phyloP scores from a whole-genome alignment of 2,797 vertebrate genomes.

The Xerus rutilus region DNA sequence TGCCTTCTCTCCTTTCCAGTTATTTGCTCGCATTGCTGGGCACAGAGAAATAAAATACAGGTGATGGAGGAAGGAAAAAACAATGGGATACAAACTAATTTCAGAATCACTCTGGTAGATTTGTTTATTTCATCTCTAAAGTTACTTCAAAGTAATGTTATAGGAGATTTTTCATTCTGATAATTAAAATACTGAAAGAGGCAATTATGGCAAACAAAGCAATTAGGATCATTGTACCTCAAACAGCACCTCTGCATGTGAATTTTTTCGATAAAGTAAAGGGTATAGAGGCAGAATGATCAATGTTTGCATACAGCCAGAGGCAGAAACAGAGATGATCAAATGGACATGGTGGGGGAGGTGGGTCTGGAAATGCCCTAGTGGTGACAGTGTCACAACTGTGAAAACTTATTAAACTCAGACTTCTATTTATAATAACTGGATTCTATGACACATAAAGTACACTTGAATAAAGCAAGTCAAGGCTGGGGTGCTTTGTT shows the following conservation, averaged over 20 bases:
- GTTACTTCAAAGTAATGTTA: conserved; percentile 43
- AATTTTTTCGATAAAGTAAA: neutral
- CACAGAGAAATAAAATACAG: neutral
- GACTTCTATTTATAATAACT: neutral
- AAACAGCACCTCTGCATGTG: neutral
- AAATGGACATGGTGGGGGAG: neutral
- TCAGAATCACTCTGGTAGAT: conserved; percentile 10
- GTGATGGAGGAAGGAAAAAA: neutral
- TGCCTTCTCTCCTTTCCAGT: neutral
- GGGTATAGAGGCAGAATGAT: neutral
- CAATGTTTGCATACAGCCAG: neutral
- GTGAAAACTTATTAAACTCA: neutral
- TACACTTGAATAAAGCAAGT: neutral
- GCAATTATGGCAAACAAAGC: neutral
- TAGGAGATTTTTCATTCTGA: conserved; percentile 33
- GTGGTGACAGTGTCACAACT: neutral
- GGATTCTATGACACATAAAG: neutral
- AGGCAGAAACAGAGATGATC: neutral
- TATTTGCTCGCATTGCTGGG: neutral
- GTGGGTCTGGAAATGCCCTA: neutral
- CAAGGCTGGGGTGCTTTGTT: too few species aligned
- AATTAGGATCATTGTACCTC: conserved; percentile 2
- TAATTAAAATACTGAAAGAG: conserved; percentile 44
- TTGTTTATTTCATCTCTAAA: conserved; percentile 34
- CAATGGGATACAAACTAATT: neutral